phyloP scores from a whole-genome alignment of 2,888 invertebrate species.

The Keiferia lycopersicella region DNA sequence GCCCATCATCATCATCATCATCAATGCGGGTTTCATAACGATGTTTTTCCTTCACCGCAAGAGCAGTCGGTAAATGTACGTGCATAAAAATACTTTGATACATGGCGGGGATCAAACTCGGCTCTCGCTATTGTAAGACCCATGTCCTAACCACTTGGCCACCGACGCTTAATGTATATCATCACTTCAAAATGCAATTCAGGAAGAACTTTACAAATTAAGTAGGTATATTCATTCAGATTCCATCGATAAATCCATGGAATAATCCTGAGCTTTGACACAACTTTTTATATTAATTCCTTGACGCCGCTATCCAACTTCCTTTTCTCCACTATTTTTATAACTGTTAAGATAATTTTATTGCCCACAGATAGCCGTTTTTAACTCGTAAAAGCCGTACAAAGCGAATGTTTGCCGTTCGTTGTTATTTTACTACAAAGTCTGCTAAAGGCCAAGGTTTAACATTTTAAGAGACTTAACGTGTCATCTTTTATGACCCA shows the following conservation, averaged over 20 bases:
- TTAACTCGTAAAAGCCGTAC: constrained; percentile 12
- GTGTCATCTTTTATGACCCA: constrained; percentile 19
- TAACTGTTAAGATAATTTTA: constrained; percentile 8
- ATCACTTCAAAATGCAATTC: too few species aligned
- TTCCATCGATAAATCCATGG: not conserved
- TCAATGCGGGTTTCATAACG: too few species aligned
- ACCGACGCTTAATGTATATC: too few species aligned
- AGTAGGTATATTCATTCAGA: not conserved
- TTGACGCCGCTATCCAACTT: not conserved
- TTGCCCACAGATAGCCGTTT: constrained; percentile 1
- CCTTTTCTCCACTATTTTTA: not conserved
- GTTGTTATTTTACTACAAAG: constrained; percentile 15
- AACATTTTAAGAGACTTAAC: not conserved
- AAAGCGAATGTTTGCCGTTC: constrained; percentile 16
- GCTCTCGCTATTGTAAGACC: too few species aligned
- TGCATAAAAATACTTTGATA: too few species aligned
- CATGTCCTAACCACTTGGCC: too few species aligned
- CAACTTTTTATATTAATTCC: not conserved
- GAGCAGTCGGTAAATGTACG: too few species aligned
- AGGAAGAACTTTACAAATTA: too few species aligned
- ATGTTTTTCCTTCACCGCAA: too few species aligned
- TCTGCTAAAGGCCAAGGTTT: constrained; percentile 16
- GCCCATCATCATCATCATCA: too few species aligned
- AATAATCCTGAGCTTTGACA: not conserved
- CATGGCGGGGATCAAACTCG: too few species aligned